phyloP scores from a whole-genome alignment of 2,888 invertebrate genomes.

The Resseliella maxima region DNA sequence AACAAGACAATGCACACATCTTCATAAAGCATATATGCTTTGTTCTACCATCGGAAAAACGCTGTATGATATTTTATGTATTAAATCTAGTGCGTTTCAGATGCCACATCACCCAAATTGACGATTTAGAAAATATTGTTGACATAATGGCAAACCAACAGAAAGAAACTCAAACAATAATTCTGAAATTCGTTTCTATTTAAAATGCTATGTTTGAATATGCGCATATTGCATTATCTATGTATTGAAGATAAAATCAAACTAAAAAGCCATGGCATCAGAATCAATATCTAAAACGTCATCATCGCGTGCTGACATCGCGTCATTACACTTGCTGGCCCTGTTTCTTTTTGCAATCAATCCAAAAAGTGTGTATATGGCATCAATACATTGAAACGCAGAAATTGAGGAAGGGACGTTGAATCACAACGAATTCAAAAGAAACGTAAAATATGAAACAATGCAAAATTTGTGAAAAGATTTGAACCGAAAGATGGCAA shows the following conservation, averaged over 20 bases:
- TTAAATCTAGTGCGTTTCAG: background rate
- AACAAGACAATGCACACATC: conserved; percentile 5
- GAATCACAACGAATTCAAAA: background rate
- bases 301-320: background rate
- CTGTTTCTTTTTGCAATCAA: background rate
- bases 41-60: background rate
- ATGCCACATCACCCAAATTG: background rate
- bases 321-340: conserved; percentile 13
- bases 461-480: background rate
- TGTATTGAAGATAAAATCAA: background rate
- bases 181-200: background rate
- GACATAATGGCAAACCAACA: background rate
- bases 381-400: background rate
- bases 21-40: background rate
- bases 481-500: background rate
- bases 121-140: background rate
- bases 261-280: background rate
- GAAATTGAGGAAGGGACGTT: background rate
- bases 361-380: background rate
- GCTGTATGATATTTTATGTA: background rate
- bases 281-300: conserved; percentile 34
- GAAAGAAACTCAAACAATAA: background rate
- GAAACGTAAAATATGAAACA: background rate
- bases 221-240: conserved; percentile 7
- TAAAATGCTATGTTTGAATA: background rate